Evolutionary conservation across 2,797 vertebrate species (phyloP).

Genomic region (Iguana delicatissima): DNA sequence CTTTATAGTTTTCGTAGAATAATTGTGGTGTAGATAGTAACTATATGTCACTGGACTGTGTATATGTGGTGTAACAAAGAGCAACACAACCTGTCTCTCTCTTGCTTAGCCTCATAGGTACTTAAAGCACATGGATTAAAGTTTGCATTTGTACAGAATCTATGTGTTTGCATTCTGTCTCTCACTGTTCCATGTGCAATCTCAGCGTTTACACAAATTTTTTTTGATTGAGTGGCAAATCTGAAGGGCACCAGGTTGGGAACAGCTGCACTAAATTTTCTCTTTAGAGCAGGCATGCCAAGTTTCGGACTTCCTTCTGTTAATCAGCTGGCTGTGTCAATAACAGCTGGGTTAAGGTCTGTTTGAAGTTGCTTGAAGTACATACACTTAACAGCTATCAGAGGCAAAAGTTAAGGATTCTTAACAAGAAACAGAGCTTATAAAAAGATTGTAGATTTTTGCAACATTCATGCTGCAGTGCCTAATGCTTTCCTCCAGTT

Average conservation of each 20-base stretch:
- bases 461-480: neutral
- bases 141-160: neutral
- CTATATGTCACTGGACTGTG: neutral
- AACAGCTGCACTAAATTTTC: neutral
- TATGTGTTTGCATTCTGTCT: neutral
- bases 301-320: constrained; percentile 23
- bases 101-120: neutral
- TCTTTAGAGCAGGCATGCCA: neutral
- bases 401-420: constrained; percentile 28
- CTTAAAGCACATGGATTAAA: neutral
- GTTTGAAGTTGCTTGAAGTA: constrained; percentile 45
- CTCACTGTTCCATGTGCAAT: neutral
- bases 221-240: neutral
- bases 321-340: constrained; percentile 34
- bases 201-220: neutral
- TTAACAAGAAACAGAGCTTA: constrained; percentile 34
- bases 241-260: neutral
- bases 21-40: neutral
- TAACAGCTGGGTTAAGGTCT: constrained; percentile 41
- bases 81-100: neutral
- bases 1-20: neutral
- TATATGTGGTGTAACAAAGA: neutral
- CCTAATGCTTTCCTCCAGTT: neutral
- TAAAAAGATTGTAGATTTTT: neutral
- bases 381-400: constrained; percentile 18